These are phyloP conservation scores for Drosophila paulistorum DNA, from an alignment of 1,140 invertebrate species.

Conservation along the genomic window DNA sequence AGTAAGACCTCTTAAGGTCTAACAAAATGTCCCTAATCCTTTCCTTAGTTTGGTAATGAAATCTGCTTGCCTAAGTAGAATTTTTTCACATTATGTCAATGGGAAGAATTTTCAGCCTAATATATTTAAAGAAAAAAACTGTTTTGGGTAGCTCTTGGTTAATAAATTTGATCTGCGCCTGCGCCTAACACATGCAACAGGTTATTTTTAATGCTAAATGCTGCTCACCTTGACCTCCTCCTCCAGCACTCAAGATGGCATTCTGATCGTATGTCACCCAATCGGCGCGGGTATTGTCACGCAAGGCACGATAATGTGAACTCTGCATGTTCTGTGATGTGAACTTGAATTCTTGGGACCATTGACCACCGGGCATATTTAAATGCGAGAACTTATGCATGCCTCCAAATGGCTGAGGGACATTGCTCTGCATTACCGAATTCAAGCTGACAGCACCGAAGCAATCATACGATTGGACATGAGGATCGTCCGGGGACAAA, in stretches of 20 bases:
- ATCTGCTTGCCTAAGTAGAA: too few relatives aligned
- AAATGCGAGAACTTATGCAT: constrained; percentile 85
- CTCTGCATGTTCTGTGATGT: constrained; percentile 87
- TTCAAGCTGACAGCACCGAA: constrained; percentile 87
- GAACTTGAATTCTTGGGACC: constrained; percentile 88
- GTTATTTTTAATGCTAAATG: neutral
- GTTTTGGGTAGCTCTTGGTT: neutral
- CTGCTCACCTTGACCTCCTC: constrained; percentile 47
- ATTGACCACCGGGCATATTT: constrained; percentile 89
- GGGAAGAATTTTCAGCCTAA: neutral
- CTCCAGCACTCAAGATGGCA: constrained; percentile 22
- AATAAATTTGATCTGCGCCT: constrained; percentile 21
- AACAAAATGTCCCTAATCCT: too few relatives aligned
- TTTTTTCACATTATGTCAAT: neutral
- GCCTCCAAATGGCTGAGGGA: constrained; percentile 87
- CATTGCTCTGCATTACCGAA: constrained; percentile 89
- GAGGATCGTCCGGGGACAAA: constrained; percentile 82
- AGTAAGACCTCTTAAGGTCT: too few relatives aligned
- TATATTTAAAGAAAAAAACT: neutral
- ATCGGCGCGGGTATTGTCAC: constrained; percentile 64
- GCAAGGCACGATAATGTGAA: constrained; percentile 85
- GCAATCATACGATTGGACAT: constrained; percentile 88
- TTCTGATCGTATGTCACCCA: constrained; percentile 70
- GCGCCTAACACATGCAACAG: constrained; percentile 42
- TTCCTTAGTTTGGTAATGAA: too few relatives aligned